Base-by-base conservation (phyloP, 1,140 invertebrate genomes). In the Bombus superbus region DNA sequence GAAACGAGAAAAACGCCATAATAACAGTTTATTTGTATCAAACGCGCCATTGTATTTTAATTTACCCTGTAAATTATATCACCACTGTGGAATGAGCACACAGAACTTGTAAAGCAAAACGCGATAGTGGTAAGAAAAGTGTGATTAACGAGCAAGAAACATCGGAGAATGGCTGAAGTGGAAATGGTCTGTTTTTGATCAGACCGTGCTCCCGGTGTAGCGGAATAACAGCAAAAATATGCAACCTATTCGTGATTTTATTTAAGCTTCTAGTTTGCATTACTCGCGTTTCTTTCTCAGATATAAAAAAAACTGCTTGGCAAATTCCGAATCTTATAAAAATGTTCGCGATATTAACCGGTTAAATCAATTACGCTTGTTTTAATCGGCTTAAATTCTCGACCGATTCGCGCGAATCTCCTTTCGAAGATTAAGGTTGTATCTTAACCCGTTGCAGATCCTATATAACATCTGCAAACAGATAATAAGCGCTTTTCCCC, bases 101-200 rank as follows among this genome's bases (percentile, higher is more conserved):
- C 6, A 35, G 40, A n/a, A 40, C 44, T 32, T 78, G 82, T 38
- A 68, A 42, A 47, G 72, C 72, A 75, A 71, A 79, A 71, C 75
- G 47, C 13, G 64, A 13, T 28, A 32, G 32, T 38, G 40, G 66
- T 47, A 84, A 84, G 82, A 84, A 84, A 79, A 84, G 75, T 79
- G 76, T 79, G 76, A 84, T 84, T 84, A 84, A 84, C 75, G 64
- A 84, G 82, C 81, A 83, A 83, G 81, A 76, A 83, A 53, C 28
- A 10, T 25, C 32, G 18, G 5, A 40, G 8, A 35, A 59, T 4
- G 4, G 47, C 9, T 47, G 22, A 84, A 79, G 66, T 84, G 40
- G 75, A 84, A n/a, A n/a, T 22, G 25, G 64, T 10, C 40, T 40
- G 75, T 84, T 84, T 79, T 79, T 79, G 75, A 79, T 84, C 75